These are phyloP conservation scores for Nesoenas mayeri DNA, from an alignment of 2,113 vertebrate species.

Conservation along the genomic window DNA sequence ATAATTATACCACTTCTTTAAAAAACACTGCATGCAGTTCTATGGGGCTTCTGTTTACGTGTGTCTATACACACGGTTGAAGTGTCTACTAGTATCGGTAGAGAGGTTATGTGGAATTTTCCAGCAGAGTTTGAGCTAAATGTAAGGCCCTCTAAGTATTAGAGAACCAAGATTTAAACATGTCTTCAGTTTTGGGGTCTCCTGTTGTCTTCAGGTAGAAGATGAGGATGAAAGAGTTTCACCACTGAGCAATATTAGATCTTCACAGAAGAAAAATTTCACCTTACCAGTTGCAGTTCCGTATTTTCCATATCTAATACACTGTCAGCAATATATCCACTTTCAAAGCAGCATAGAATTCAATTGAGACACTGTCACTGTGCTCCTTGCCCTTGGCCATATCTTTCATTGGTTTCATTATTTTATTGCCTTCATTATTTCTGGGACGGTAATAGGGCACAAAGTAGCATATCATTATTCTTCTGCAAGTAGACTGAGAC, in stretches of 20 bases:
- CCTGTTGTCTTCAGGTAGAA: background rate
- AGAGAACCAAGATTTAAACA: background rate
- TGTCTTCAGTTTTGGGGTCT: background rate
- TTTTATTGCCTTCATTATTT: constrained; percentile 65
- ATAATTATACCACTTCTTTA: background rate
- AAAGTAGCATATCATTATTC: constrained; percentile 20
- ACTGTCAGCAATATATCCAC: background rate
- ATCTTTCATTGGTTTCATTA: constrained; percentile 55
- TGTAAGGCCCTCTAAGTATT: background rate
- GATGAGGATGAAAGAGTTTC: background rate
- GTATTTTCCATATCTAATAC: background rate
- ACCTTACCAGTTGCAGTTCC: background rate
- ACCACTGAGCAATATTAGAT: background rate
- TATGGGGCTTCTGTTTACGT: background rate
- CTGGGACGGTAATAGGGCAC: constrained; percentile 30
- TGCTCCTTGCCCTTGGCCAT: constrained; percentile 61
- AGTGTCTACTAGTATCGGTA: background rate
- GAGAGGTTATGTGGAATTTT: background rate
- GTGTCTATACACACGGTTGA: background rate
- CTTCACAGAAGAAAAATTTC: background rate
- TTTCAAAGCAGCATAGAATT: constrained; percentile 19
- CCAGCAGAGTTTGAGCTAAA: background rate
- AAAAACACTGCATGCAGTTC: background rate
- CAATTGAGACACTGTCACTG: background rate
- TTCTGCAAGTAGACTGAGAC: constrained; percentile 39